phyloP scores from a whole-genome alignment of 2,888 invertebrate genomes.

The Gasteruption jaculator region DNA sequence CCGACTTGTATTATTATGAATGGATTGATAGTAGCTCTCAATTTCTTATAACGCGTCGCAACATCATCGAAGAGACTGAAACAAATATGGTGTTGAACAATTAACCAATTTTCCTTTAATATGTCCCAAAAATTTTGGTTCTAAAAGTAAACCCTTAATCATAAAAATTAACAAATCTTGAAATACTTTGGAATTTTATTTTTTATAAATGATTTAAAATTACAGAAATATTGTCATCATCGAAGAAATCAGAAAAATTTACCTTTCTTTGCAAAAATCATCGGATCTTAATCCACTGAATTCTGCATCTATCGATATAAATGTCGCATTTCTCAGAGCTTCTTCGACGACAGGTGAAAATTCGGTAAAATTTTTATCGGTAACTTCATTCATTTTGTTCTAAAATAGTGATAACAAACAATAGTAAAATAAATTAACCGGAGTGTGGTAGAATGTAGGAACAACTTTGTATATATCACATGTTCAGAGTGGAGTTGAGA shows the following conservation, averaged over 20 bases:
- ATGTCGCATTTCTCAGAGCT: slow-evolving; percentile 58
- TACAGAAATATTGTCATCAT: background rate
- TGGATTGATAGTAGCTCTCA: slow-evolving; percentile 51
- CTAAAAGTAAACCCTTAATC: too few relatives aligned
- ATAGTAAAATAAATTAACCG: too few relatives aligned
- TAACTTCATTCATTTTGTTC: slow-evolving; percentile 66
- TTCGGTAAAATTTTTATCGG: slow-evolving; percentile 59
- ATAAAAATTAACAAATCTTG: too few relatives aligned
- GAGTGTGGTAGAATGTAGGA: too few relatives aligned
- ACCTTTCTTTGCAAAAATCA: slow-evolving; percentile 57
- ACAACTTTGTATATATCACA: too few relatives aligned
- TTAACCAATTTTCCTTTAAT: too few relatives aligned
- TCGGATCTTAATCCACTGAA: slow-evolving; percentile 61
- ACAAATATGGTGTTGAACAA: slow-evolving; percentile 25
- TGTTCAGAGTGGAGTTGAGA: too few relatives aligned
- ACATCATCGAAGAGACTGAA: slow-evolving; percentile 61
- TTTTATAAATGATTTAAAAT: slow-evolving; percentile 3
- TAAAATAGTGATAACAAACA: too few relatives aligned
- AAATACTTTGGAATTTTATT: too few relatives aligned
- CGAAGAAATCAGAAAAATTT: slow-evolving; percentile 23
- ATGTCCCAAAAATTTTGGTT: too few relatives aligned
- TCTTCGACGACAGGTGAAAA: slow-evolving; percentile 57
- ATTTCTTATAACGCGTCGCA: slow-evolving; percentile 56
- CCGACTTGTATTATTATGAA: slow-evolving; percentile 68
- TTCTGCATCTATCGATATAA: slow-evolving; percentile 70